A percentile compares a stretch with the other conserved stretches of the same genome.
These are phyloP conservation scores for Listronotus oregonensis DNA, from an alignment of 1,140 invertebrate genomes.

Conservation along the genomic window DNA sequence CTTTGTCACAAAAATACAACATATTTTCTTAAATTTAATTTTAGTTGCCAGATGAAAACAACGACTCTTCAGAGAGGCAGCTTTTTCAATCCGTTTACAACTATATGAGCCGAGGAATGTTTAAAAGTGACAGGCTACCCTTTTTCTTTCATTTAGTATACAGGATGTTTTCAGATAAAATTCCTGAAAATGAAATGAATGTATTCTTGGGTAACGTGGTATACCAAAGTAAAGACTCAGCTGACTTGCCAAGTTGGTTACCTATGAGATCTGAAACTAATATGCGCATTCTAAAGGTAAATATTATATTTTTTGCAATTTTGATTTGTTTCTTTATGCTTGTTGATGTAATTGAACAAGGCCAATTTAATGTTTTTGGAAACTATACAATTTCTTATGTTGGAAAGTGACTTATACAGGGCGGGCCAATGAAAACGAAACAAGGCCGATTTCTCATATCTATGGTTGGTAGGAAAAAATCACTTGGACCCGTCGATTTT, in stretches of 20 bases:
- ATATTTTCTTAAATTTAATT: background rate
- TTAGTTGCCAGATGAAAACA: constrained; percentile 8
- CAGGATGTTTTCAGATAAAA: constrained; percentile 66
- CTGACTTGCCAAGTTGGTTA: constrained; percentile 66
- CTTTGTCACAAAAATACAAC: no score
- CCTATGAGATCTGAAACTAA: constrained; percentile 65
- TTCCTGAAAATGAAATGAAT: constrained; percentile 76
- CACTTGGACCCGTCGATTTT: no score
- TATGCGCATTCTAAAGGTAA: constrained; percentile 67
- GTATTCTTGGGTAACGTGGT: constrained; percentile 70
- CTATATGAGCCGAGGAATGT: constrained; percentile 77
- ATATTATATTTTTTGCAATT: no score
- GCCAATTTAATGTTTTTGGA: no score
- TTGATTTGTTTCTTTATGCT: no score
- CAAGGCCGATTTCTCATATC: no score
- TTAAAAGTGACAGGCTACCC: constrained; percentile 74
- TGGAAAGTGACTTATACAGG: no score
- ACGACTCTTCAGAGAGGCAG: constrained; percentile 51
- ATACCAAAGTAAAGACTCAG: constrained; percentile 44
- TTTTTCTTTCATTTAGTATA: constrained; percentile 76
- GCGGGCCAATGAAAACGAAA: no score
- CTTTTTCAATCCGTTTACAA: constrained; percentile 69
- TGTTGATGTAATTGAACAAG: no score
- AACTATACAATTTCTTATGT: no score
- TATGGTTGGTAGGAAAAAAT: no score